Base-by-base conservation (phyloP, 2,888 invertebrate species). In the Nycteola revayana region DNA sequence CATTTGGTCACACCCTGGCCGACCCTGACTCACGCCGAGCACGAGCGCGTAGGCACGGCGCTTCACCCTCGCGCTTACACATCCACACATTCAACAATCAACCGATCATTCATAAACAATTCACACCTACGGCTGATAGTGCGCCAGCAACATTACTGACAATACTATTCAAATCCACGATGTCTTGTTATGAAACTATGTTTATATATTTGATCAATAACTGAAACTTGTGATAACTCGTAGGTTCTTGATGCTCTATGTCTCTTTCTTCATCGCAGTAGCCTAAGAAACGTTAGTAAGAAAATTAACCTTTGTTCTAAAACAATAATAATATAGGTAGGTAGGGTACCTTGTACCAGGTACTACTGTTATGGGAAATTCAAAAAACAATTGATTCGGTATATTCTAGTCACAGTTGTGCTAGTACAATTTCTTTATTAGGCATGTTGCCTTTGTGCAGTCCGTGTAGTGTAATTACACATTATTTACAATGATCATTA, bases 51-150 rank as follows among this genome's bases (percentile, higher is more conserved):
- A 32, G 30, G 35, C 47, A 34, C 48, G 43, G 44, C 48, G 34
- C 39, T 47, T 28, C 47, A 32, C 48, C 49, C 48, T 41, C 61
- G 44, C 34, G 48, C 57, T 45, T 49, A 46, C 60, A 55, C 62
- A 52, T 53, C 57, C 59, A 60, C 49, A 45, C n/a, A 2, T 2
- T 2, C 2, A 56, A 56, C 68, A 71, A 71, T 75, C 72, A 71
- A 64, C 48, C 64, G 58, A 74, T 67, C 78, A 79, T 79, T 80
- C 80, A 77, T 77, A 75, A 75, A 75, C 67, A 75, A 71, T 43
- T 54, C 58, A 38, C 54, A 49, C 29, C 53, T 50, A 46, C 35
- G 38, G 43, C 53, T 66, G 61, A 64, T 61, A 64, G 49, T 49
- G 51, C 51, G 50, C 45, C 60, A 53, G 60, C 53, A 64, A 56